Evolutionary conservation across 2,113 vertebrate genomes (phyloP).

Genomic region (Oryzias javanicus): DNA sequence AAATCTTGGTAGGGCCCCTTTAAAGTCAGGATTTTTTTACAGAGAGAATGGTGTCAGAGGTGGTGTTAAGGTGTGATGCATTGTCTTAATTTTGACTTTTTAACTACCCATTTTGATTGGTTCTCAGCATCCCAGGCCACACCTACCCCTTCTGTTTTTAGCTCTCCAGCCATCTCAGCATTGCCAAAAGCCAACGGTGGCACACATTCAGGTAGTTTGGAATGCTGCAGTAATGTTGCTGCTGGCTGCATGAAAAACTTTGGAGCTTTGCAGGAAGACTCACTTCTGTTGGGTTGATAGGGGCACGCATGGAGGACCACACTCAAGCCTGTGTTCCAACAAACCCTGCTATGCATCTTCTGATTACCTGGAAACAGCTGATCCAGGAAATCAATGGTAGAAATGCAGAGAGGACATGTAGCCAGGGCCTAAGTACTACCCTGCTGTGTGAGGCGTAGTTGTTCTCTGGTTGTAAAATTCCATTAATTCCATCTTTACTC

Average conservation of each 20-base stretch:
- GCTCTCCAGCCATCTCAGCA: constrained; percentile 53
- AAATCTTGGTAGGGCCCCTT: too few relatives aligned
- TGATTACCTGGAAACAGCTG: too few relatives aligned
- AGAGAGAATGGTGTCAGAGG: neutral
- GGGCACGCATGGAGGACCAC: too few relatives aligned
- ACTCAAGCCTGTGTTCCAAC: too few relatives aligned
- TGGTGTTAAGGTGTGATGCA: neutral
- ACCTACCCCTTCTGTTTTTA: constrained; percentile 53
- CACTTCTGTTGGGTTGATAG: neutral
- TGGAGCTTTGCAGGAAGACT: neutral
- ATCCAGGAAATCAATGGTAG: too few relatives aligned
- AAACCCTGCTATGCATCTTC: constrained; percentile 9
- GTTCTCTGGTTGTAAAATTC: too few relatives aligned
- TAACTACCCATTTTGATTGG: constrained; percentile 56
- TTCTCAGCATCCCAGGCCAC: constrained; percentile 54
- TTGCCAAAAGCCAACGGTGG: constrained; percentile 46
- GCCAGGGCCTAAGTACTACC: too few relatives aligned
- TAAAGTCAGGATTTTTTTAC: neutral
- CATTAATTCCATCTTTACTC: too few relatives aligned
- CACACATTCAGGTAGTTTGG: constrained; percentile 53
- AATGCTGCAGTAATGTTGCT: constrained; percentile 1
- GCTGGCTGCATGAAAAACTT: neutral
- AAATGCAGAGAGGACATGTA: too few relatives aligned
- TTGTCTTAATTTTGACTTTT: neutral
- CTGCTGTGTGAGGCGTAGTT: too few relatives aligned